A percentile compares a stretch with the other conserved stretches of the same genome.
Conservation (phyloP, 2,797 vertebrate species). For the Xerus rutilus region DNA sequence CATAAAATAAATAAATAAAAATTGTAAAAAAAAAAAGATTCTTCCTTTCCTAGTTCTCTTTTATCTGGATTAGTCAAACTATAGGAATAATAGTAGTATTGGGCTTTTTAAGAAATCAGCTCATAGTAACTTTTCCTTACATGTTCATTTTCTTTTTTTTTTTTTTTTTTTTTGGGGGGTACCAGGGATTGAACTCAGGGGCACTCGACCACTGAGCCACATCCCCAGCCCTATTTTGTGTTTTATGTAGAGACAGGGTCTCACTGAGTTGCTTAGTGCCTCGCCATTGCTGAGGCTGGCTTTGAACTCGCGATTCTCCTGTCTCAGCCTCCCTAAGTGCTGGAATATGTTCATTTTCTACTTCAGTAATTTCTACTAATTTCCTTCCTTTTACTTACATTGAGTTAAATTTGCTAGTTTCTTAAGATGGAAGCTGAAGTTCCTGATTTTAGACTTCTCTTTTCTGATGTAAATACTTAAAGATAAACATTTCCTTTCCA, state of each 20-base stretch:
- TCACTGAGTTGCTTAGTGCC: too few relatives aligned
- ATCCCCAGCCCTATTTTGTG: too few relatives aligned
- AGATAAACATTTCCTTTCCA: neutral
- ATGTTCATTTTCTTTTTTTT: neutral
- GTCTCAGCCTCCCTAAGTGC: too few relatives aligned
- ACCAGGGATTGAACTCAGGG: too few relatives aligned
- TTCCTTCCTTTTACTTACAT: neutral
- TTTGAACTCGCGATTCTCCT: too few relatives aligned
- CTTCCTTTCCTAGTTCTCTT: too few relatives aligned
- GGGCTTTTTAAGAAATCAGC: neutral
- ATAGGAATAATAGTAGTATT: neutral
- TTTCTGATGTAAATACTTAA: slow-evolving; percentile 3
- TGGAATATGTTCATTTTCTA: neutral
- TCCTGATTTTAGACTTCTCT: neutral
- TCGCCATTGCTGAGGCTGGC: too few relatives aligned
- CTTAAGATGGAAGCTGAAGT: neutral
- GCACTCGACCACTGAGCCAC: too few relatives aligned
- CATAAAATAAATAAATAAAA: too few relatives aligned
- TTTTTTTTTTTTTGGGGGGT: too few relatives aligned
- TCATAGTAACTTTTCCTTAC: neutral
- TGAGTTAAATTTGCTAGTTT: neutral
- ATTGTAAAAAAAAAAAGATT: neutral
- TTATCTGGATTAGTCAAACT: neutral
- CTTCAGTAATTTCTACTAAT: neutral
- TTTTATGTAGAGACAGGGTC: too few relatives aligned